Percentiles rank a stretch among this genome's conserved stretches.
These are phyloP conservation scores for Odontothrips loti DNA, from an alignment of 2,888 invertebrate species.

Conservation along the genomic window DNA sequence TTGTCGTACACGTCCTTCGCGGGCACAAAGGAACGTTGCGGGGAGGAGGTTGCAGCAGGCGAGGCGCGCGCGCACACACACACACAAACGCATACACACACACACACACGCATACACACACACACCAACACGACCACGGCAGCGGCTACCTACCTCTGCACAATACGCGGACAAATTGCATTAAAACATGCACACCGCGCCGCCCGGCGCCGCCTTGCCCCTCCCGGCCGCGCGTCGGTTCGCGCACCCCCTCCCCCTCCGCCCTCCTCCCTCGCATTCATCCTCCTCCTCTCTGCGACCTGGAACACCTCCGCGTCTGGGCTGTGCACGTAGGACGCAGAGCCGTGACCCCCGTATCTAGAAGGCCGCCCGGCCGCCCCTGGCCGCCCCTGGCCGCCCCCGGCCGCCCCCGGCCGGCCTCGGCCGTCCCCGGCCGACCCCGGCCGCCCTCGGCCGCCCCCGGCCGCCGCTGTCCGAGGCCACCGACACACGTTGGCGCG, in stretches of 20 bases:
- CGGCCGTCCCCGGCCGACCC: no score
- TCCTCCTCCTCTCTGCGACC: neutral
- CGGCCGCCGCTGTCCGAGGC: no score
- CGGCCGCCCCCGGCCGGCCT: no score
- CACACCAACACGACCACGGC: neutral
- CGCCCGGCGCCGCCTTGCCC: neutral
- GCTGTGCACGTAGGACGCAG: no score
- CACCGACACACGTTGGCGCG: no score
- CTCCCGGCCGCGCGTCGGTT: neutral
- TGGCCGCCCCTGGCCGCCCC: no score
- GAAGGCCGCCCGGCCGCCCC: neutral
- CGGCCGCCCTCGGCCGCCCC: no score
- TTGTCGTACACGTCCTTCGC: no score
- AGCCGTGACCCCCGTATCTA: no score
- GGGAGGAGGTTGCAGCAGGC: no score
- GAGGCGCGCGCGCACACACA: neutral
- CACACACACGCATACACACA: neutral
- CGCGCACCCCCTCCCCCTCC: neutral
- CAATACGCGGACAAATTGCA: slow-evolving; percentile 19
- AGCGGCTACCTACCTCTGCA: neutral
- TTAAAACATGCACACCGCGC: slow-evolving; percentile 17
- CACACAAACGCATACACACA: neutral
- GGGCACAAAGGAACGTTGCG: no score
- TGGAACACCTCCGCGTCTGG: neutral
- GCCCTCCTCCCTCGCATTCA: neutral